A percentile compares a stretch with the other conserved stretches of the same genome.
Evolutionary conservation across 2,888 invertebrate species (phyloP).

Genomic region (Dorcus parallelipipedus): DNA sequence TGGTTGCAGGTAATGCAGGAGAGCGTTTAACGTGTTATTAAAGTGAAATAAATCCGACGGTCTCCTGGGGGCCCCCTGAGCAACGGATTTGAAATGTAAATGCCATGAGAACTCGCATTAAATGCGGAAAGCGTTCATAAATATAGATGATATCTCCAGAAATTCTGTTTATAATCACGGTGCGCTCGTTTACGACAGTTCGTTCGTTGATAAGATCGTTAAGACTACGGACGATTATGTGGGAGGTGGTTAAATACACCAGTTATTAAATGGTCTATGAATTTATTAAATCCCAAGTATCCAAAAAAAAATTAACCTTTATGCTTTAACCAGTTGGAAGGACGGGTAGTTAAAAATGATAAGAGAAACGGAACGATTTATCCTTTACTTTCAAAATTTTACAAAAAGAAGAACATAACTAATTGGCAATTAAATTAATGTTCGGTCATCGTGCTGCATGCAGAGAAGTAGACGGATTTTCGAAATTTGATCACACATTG

Average conservation of each 20-base stretch:
- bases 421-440: too few relatives aligned
- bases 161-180: constrained; percentile 11
- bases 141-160: constrained; percentile 16
- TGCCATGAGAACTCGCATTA: constrained; percentile 14
- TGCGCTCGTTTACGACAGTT: constrained; percentile 9
- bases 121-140: constrained; percentile 13
- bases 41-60: constrained; percentile 17
- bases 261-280: constrained; percentile 7
- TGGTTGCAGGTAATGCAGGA: constrained; percentile 12
- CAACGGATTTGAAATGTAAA: constrained; percentile 17
- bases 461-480: too few relatives aligned
- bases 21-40: constrained; percentile 19
- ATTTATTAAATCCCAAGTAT: too few relatives aligned
- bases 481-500: too few relatives aligned
- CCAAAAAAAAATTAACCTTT: too few relatives aligned
- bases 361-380: too few relatives aligned
- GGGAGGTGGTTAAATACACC: constrained; percentile 3
- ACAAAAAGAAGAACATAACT: too few relatives aligned
- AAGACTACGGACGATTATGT: constrained; percentile 8
- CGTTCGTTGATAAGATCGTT: constrained; percentile 16
- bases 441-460: too few relatives aligned
- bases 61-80: constrained; percentile 4
- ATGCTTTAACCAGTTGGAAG: too few relatives aligned
- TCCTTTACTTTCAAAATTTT: too few relatives aligned
- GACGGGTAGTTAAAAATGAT: too few relatives aligned